phyloP scores from a whole-genome alignment of 1,140 invertebrate species.

The Nephotettix cincticeps region DNA sequence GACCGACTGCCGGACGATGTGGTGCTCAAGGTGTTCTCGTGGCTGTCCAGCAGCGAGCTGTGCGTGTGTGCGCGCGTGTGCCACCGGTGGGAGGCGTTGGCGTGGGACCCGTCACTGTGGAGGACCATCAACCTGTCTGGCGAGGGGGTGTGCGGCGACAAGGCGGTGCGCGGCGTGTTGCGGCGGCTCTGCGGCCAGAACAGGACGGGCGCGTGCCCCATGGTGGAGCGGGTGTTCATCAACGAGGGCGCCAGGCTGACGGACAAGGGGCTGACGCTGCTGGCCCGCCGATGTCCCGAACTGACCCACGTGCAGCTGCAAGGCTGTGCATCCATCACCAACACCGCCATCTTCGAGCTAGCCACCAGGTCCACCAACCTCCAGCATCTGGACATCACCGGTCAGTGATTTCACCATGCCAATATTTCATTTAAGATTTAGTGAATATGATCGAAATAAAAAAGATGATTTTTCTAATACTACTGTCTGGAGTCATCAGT shows the following conservation, averaged over 20 bases:
- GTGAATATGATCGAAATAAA: no score
- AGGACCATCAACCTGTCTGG: conserved; percentile 63
- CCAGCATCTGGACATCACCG: conserved; percentile 72
- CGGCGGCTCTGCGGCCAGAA: conserved; percentile 58
- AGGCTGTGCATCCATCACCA: conserved; percentile 66
- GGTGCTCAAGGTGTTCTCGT: conserved; percentile 64
- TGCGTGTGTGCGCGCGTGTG: conserved; percentile 80
- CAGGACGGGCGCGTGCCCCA: conserved; percentile 52
- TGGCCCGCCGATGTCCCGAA: conserved; percentile 70
- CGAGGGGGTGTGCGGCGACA: conserved; percentile 64
- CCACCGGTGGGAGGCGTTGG: conserved; percentile 74
- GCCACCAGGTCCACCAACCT: conserved; percentile 65
- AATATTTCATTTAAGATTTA: no score
- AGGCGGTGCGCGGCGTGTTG: conserved; percentile 63
- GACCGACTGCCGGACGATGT: conserved; percentile 55
- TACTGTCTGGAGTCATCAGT: no score
- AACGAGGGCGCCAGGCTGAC: conserved; percentile 72
- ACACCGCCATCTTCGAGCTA: conserved; percentile 63
- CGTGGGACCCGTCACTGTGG: conserved; percentile 80
- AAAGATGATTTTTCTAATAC: no score
- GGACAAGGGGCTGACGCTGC: conserved; percentile 66
- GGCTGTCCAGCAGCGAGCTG: conserved; percentile 74
- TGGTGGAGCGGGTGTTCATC: conserved; percentile 63
- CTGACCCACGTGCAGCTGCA: conserved; percentile 69
- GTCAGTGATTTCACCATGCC: no score